phyloP scores from a whole-genome alignment of 2,888 invertebrate genomes.

The Timema cristinae region DNA sequence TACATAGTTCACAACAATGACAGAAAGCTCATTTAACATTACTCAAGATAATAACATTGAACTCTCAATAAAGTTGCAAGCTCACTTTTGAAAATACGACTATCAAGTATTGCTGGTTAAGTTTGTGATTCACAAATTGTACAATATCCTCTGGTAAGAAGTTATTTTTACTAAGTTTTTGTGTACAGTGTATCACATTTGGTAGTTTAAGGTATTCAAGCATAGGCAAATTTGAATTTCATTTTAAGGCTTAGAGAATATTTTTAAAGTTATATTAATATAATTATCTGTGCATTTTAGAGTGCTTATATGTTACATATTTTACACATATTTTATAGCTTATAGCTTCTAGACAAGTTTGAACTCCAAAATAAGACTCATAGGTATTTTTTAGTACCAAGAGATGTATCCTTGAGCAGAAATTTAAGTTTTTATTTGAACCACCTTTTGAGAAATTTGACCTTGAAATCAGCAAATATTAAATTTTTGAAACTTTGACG shows the following conservation, averaged over 20 bases:
- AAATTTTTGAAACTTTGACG: too few species aligned
- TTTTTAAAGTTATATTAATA: too few species aligned
- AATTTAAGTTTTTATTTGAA: not conserved
- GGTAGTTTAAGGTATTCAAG: too few species aligned
- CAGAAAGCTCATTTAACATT: slow-evolving; percentile 4
- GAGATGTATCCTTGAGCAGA: not conserved
- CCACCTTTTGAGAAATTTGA: slow-evolving; percentile 4
- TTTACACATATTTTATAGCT: not conserved
- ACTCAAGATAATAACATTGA: slow-evolving; percentile 8
- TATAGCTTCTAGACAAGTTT: slow-evolving; percentile 48
- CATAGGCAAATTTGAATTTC: too few species aligned
- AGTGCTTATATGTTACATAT: too few species aligned
- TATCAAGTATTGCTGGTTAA: too few species aligned
- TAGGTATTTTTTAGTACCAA: not conserved
- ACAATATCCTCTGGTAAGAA: not conserved
- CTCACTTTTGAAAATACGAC: not conserved
- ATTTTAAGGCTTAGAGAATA: too few species aligned
- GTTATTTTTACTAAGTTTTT: not conserved
- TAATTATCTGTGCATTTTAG: too few species aligned
- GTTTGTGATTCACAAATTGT: not conserved
- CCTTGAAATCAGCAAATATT: not conserved
- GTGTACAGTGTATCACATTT: not conserved
- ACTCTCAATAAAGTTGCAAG: not conserved
- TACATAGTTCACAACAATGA: slow-evolving; percentile 5
- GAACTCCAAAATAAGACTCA: slow-evolving; percentile 43